Evolutionary conservation across 1,140 invertebrate species (phyloP).

Genomic region (Venturia canescens): DNA sequence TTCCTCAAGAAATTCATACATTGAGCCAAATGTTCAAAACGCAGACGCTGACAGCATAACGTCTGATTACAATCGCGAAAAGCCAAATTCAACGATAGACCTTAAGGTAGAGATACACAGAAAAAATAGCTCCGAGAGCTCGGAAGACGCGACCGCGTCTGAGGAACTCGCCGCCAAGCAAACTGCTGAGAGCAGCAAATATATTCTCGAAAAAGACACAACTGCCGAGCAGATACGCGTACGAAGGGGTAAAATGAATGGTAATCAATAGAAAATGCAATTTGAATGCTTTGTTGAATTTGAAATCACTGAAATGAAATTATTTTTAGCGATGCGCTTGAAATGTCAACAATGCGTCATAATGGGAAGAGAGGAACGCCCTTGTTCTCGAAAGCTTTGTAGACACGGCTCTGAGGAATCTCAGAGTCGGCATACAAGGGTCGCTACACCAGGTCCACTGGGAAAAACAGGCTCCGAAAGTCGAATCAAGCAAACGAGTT

Average conservation of each 20-base stretch:
- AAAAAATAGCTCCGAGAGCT: constrained; percentile 93
- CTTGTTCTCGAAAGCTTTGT: constrained; percentile 64
- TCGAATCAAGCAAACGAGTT: constrained; percentile 75
- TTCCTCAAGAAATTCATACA: constrained; percentile 80
- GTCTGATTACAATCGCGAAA: constrained; percentile 74
- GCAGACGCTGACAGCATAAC: constrained; percentile 75
- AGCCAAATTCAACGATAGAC: constrained; percentile 80
- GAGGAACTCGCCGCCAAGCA: constrained; percentile 67
- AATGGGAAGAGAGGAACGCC: constrained; percentile 66
- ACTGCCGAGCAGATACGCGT: constrained; percentile 64
- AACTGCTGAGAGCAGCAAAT: constrained; percentile 64
- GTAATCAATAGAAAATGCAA: constrained; percentile 52
- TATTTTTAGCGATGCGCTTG: constrained; percentile 61
- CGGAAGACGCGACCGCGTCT: constrained; percentile 74
- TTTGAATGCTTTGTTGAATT: not conserved
- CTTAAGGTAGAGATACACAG: constrained; percentile 94
- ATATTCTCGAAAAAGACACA: constrained; percentile 68
- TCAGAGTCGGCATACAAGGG: constrained; percentile 62
- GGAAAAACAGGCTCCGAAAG: constrained; percentile 75
- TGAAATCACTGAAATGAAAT: not conserved
- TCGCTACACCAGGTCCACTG: constrained; percentile 67
- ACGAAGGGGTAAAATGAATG: constrained; percentile 62
- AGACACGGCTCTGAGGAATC: constrained; percentile 72
- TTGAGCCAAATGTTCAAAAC: constrained; percentile 74
- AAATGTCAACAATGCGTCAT: constrained; percentile 65